phyloP scores from a whole-genome alignment of 1,140 invertebrate genomes.

The Heliconius melpomene region DNA sequence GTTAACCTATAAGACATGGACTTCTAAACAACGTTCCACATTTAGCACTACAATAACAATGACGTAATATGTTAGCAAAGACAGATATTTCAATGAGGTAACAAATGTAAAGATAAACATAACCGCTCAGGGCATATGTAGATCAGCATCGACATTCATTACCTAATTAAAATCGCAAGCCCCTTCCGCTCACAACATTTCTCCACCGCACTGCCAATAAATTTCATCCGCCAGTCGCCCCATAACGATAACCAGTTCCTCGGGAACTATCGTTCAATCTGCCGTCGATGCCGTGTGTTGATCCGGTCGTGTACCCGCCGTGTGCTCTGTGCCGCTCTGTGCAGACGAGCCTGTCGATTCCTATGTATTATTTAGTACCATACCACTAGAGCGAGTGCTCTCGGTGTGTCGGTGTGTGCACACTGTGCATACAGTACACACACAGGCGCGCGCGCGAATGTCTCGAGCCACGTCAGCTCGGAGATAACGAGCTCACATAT shows the following conservation, averaged over 20 bases:
- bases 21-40: too few relatives aligned
- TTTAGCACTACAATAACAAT: too few relatives aligned
- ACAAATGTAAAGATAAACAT: constrained; percentile 75
- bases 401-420: constrained; percentile 50
- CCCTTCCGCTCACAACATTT: constrained; percentile 80
- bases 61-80: background rate
- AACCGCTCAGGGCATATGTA: constrained; percentile 78
- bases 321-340: constrained; percentile 65
- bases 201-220: constrained; percentile 79
- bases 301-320: constrained; percentile 79
- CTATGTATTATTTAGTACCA: constrained; percentile 79
- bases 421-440: constrained; percentile 50
- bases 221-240: constrained; percentile 79
- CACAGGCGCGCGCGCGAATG: constrained; percentile 58
- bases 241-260: constrained; percentile 81
- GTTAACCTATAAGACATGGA: too few relatives aligned
- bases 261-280: constrained; percentile 81
- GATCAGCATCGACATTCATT: constrained; percentile 80
- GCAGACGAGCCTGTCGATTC: constrained; percentile 75
- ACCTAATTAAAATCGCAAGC: constrained; percentile 81
- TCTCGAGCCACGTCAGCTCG: constrained; percentile 70
- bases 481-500: constrained; percentile 80
- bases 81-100: constrained; percentile 56
- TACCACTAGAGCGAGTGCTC: constrained; percentile 57
- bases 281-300: constrained; percentile 79